phyloP scores from a whole-genome alignment of 2,113 vertebrate species.

The Falcunculus frontatus region DNA sequence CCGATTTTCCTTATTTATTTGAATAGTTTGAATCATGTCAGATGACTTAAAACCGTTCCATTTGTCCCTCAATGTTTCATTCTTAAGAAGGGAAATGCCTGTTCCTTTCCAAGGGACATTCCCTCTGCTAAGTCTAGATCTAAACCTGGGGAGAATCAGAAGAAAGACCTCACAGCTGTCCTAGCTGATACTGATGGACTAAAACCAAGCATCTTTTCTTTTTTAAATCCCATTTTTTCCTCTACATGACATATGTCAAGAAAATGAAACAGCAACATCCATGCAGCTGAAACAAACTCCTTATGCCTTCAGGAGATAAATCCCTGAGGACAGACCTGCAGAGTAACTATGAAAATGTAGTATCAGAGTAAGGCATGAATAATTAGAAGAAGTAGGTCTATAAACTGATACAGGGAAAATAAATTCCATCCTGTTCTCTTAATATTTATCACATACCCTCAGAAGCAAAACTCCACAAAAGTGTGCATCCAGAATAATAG shows the following conservation, averaged over 20 bases:
- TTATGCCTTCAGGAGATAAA: not conserved
- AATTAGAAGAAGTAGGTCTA: not conserved
- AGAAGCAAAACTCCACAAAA: constrained; percentile 1
- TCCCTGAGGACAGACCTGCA: not conserved
- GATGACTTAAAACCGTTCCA: not conserved
- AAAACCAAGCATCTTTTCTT: not conserved
- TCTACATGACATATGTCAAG: not conserved
- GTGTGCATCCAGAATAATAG: not conserved
- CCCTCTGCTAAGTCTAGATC: not conserved
- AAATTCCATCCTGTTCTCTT: not conserved
- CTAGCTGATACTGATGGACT: not conserved
- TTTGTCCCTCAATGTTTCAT: not conserved
- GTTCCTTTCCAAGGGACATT: not conserved
- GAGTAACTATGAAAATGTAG: not conserved
- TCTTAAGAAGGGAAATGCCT: not conserved
- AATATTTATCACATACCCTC: not conserved
- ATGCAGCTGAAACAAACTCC: not conserved
- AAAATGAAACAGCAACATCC: not conserved
- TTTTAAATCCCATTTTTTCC: not conserved
- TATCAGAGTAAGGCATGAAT: not conserved
- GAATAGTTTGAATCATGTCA: not conserved
- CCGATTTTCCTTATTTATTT: not conserved
- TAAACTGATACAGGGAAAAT: not conserved
- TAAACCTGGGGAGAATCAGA: not conserved
- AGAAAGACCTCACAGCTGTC: not conserved